These are phyloP conservation scores for Eulithis testata DNA, from an alignment of 2,888 invertebrate species.

Conservation along the genomic window DNA sequence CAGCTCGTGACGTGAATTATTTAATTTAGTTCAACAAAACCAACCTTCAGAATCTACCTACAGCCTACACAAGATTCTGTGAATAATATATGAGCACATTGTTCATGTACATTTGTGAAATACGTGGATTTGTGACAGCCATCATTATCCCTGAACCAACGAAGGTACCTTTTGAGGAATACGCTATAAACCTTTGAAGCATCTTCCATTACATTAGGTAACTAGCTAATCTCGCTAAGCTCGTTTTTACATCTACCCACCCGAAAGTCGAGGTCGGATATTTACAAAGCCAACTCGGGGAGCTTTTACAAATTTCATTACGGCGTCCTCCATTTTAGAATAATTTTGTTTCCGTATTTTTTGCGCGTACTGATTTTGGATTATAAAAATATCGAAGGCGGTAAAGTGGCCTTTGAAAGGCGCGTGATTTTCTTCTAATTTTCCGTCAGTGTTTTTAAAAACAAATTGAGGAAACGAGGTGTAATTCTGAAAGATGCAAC, in stretches of 20 bases:
- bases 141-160: conserved; percentile 32
- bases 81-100: background rate
- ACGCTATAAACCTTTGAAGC: conserved; percentile 57
- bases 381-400: conserved; percentile 25
- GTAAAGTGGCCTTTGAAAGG: conserved; percentile 11
- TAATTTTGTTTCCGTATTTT: conserved; percentile 36
- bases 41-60: too few species aligned
- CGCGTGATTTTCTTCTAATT: conserved; percentile 4
- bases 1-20: too few species aligned
- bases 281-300: conserved; percentile 56
- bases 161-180: conserved; percentile 47
- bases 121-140: conserved; percentile 8
- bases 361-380: conserved; percentile 29
- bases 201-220: conserved; percentile 73
- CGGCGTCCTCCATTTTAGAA: conserved; percentile 39
- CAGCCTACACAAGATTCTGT: background rate
- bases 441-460: background rate
- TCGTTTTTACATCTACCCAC: conserved; percentile 51
- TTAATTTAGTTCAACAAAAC: too few species aligned
- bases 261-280: conserved; percentile 49
- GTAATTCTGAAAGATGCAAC: background rate
- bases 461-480: conserved; percentile 7
- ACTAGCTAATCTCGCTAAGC: conserved; percentile 65
- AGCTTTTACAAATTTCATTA: conserved; percentile 61
- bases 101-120: conserved; percentile 5